phyloP scores from a whole-genome alignment of 2,113 vertebrate genomes.

The Pyxicephalus adspersus region DNA sequence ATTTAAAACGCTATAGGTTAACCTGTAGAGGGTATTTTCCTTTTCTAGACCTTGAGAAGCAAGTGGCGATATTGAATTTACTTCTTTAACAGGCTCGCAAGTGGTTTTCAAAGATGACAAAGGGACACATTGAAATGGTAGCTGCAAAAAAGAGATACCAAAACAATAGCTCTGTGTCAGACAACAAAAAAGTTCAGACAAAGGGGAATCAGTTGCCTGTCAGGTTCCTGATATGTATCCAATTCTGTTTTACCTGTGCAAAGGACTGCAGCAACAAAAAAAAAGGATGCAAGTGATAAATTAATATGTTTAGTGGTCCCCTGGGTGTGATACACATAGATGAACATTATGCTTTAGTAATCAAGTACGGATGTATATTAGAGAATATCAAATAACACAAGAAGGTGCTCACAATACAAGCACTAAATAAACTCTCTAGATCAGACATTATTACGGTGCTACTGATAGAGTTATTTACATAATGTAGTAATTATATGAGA shows the following conservation, averaged over 20 bases:
- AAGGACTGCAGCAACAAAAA: constrained; percentile 74
- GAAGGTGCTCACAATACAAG: constrained; percentile 69
- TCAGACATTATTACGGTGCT: constrained; percentile 69
- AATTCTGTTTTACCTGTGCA: constrained; percentile 72
- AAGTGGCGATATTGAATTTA: constrained; percentile 78
- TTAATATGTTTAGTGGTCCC: constrained; percentile 86
- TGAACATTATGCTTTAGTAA: constrained; percentile 75
- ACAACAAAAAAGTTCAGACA: constrained; percentile 83
- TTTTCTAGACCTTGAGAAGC: constrained; percentile 71
- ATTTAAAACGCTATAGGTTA: constrained; percentile 94
- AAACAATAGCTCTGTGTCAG: constrained; percentile 71
- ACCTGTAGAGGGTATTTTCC: constrained; percentile 77
- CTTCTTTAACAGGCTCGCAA: constrained; percentile 69
- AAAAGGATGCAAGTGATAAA: constrained; percentile 77
- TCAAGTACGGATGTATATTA: constrained; percentile 81
- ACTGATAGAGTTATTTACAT: constrained; percentile 71
- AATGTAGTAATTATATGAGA: constrained; percentile 63
- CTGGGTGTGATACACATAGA: constrained; percentile 79
- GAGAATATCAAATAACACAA: constrained; percentile 65
- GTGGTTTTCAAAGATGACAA: constrained; percentile 69
- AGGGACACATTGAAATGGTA: constrained; percentile 61
- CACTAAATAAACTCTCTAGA: constrained; percentile 71
- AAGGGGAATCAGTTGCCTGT: constrained; percentile 78
- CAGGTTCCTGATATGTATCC: constrained; percentile 74
- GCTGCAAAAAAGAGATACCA: constrained; percentile 62